A percentile compares a stretch with the other conserved stretches of the same genome.
phyloP scores from a whole-genome alignment of 2,888 invertebrate species.

The Gryllus longicercus region DNA sequence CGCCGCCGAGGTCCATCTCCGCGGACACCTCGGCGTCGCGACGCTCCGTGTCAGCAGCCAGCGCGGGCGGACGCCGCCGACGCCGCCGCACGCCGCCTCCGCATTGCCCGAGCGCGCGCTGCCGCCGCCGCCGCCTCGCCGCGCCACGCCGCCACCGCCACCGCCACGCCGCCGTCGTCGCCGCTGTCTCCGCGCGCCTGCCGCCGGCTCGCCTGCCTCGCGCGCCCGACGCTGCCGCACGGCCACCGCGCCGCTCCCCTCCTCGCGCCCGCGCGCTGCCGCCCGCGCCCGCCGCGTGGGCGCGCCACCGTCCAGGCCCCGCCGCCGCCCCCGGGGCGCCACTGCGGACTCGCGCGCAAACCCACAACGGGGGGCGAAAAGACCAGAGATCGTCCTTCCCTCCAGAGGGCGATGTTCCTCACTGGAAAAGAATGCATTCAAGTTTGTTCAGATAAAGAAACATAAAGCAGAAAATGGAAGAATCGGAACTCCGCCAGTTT shows the following conservation, averaged over 20 bases:
- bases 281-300: background rate
- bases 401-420: no score
- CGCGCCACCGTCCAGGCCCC: background rate
- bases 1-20: background rate
- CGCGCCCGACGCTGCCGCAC: background rate
- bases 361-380: no score
- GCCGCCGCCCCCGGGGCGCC: no score
- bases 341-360: no score
- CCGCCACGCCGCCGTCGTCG: background rate
- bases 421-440: no score
- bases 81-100: background rate
- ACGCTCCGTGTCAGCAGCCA: background rate
- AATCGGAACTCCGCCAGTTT: no score
- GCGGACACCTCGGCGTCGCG: background rate
- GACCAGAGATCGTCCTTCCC: no score
- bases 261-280: constrained; percentile 3
- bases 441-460: no score
- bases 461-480: no score
- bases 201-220: background rate
- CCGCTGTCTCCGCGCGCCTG: constrained; percentile 17
- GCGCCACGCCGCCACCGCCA: background rate
- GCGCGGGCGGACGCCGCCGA: background rate
- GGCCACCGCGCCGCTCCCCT: background rate
- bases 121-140: background rate
- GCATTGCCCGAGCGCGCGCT: background rate